Evolutionary conservation across 2,113 vertebrate species (phyloP).

Genomic region (Nyctereutes procyonoides): DNA sequence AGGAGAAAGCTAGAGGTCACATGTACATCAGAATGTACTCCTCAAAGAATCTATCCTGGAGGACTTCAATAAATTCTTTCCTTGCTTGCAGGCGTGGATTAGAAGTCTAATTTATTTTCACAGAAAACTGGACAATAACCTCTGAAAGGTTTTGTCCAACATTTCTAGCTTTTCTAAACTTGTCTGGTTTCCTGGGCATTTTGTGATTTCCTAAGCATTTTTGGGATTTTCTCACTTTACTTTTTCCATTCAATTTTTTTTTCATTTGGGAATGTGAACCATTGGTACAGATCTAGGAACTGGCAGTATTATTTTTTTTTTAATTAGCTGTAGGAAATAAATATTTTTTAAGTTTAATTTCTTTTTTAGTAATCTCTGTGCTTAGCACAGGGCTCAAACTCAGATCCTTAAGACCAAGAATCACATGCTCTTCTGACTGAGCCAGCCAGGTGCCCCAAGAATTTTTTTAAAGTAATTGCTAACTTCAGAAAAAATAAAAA

Average conservation of each 20-base stretch:
- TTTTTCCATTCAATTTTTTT: not conserved
- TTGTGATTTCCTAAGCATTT: constrained; percentile 19
- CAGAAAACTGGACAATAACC: not conserved
- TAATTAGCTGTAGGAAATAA: constrained; percentile 1
- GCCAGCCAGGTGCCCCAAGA: not conserved
- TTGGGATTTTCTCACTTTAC: constrained; percentile 8
- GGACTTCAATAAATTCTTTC: not conserved
- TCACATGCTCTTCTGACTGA: not conserved
- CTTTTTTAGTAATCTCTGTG: not conserved
- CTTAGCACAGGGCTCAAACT: not conserved
- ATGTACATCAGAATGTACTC: not conserved
- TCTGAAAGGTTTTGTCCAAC: not conserved
- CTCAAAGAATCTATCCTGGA: not conserved
- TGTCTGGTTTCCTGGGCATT: not conserved
- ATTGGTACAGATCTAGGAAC: not conserved
- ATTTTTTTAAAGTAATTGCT: constrained; percentile 56
- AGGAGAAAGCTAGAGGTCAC: not conserved
- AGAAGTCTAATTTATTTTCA: not conserved
- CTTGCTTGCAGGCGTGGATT: not conserved
- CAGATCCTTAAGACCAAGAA: not conserved
- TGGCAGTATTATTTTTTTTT: constrained; percentile 25
- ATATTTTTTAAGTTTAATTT: constrained; percentile 18
- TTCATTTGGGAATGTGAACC: not conserved
- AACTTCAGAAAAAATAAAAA: constrained; percentile 28
- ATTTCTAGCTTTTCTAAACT: constrained; percentile 33